Conservation (phyloP, 2,113 vertebrate genomes). For the Bos taurus region ARS-UCD2.0 NC_037337.1:73056001-73056500, state of each 20-base stretch:
- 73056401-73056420: conserved; percentile 23
- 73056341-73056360: not conserved
- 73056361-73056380: not conserved
- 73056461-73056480: conserved; percentile 1
- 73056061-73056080: not conserved
- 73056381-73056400: not conserved
- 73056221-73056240: not conserved
- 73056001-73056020: not conserved
- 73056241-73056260: not conserved
- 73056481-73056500: not conserved
- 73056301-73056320: not conserved
- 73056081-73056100: not conserved
- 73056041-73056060: not conserved
- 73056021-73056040: not conserved
- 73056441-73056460: not conserved
- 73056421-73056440: conserved; percentile 5
- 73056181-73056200: conserved; percentile 14
- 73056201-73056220: conserved; percentile 7
- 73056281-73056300: conserved; percentile 7
- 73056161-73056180: not conserved
- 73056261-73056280: not conserved
- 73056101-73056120: not conserved
- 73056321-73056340: not conserved
- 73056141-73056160: not conserved
- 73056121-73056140: not conserved